phyloP scores from a whole-genome alignment of 1,140 invertebrate genomes.

The Drosophila biarmipes region DNA sequence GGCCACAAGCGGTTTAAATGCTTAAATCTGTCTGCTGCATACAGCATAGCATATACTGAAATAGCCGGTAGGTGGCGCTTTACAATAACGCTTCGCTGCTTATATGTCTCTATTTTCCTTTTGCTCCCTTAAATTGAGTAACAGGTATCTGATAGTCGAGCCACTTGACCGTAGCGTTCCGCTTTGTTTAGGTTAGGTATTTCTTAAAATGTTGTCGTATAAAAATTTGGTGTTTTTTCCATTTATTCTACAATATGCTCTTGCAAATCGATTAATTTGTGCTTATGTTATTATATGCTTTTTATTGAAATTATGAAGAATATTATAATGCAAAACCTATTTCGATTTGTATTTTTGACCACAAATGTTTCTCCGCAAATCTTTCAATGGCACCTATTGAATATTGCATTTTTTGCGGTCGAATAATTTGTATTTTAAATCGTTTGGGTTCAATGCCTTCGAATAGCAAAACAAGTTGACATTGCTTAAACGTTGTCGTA shows the following conservation, averaged over 20 bases:
- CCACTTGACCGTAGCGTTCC: no score
- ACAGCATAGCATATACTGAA: no score
- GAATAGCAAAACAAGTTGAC: slow-evolving; percentile 23
- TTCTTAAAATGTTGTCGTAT: no score
- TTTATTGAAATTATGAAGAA: slow-evolving; percentile 12
- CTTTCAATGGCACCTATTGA: not conserved
- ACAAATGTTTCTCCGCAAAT: slow-evolving; percentile 13
- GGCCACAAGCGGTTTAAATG: no score
- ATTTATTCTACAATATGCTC: not conserved
- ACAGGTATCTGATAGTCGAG: no score
- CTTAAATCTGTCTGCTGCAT: no score
- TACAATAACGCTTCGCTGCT: no score
- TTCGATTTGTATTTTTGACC: slow-evolving; percentile 1
- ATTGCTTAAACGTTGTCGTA: slow-evolving; percentile 18
- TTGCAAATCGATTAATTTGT: slow-evolving; percentile 3
- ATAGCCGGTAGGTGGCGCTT: no score
- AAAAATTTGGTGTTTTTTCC: not conserved
- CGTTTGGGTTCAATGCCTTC: slow-evolving; percentile 27
- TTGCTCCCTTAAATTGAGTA: no score
- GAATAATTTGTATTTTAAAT: slow-evolving; percentile 39
- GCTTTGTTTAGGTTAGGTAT: no score
- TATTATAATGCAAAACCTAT: slow-evolving; percentile 22
- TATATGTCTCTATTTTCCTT: no score
- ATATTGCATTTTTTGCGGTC: slow-evolving; percentile 30
- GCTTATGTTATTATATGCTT: not conserved